These are phyloP conservation scores for Philopotamus ludificatus DNA, from an alignment of 1,140 invertebrate genomes.

Conservation along the genomic window DNA sequence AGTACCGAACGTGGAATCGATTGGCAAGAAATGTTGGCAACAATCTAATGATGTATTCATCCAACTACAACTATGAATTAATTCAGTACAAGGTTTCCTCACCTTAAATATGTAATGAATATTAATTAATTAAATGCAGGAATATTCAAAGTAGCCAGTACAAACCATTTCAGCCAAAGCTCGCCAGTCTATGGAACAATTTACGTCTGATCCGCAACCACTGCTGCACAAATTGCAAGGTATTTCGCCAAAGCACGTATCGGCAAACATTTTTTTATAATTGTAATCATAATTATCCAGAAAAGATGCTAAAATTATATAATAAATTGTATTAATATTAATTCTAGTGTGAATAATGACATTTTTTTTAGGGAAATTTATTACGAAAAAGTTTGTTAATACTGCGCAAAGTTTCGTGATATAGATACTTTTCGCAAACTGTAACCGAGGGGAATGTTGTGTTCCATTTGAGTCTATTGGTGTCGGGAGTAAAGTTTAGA, in stretches of 20 bases:
- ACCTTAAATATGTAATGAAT: conserved; percentile 45
- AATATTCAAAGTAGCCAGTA: neutral
- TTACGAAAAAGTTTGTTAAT: conserved; percentile 44
- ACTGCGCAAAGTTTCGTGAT: conserved; percentile 44
- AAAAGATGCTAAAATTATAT: conserved; percentile 41
- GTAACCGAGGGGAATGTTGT: conserved; percentile 60
- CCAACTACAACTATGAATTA: conserved; percentile 55
- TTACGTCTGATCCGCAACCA: conserved; percentile 26
- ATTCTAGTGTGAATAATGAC: neutral
- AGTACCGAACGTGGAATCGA: conserved; percentile 57
- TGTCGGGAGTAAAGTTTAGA: conserved; percentile 58
- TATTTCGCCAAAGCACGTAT: conserved; percentile 42
- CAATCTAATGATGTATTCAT: conserved; percentile 55
- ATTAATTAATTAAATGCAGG: neutral
- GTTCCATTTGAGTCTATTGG: conserved; percentile 56
- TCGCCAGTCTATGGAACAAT: conserved; percentile 46
- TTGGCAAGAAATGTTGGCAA: conserved; percentile 55
- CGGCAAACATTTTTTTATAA: conserved; percentile 44
- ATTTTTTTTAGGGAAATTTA: too few relatives aligned
- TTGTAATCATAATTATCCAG: conserved; percentile 41
- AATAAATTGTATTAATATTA: conserved; percentile 8
- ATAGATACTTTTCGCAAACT: conserved; percentile 54
- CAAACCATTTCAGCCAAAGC: conserved; percentile 44
- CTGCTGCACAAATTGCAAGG: conserved; percentile 44
- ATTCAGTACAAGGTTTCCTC: conserved; percentile 51